Percentiles rank a stretch among this genome's conserved stretches.
phyloP scores from a whole-genome alignment of 2,888 invertebrate species.

The Allolobophora icterica region DNA sequence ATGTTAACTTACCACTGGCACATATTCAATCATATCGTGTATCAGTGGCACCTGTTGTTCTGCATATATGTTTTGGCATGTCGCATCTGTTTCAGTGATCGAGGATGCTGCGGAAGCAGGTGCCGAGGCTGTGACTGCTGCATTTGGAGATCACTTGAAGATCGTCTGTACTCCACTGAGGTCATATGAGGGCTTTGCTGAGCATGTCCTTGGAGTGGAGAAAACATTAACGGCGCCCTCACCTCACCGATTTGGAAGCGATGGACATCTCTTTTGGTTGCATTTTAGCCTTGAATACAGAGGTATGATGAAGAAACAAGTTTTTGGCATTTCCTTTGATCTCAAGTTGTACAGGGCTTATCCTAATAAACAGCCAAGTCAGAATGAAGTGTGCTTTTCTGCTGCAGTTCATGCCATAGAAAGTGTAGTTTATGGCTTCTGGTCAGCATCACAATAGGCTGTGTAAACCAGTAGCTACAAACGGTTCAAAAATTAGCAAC shows the following conservation, averaged over 20 bases:
- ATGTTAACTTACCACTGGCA: no score
- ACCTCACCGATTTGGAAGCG: slow-evolving; percentile 31
- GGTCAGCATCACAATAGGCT: no score
- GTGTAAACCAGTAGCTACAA: no score
- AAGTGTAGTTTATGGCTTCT: no score
- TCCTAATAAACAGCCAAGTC: no score
- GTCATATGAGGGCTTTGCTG: slow-evolving; percentile 37
- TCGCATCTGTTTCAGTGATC: slow-evolving; percentile 31
- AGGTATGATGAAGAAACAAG: slow-evolving; percentile 21
- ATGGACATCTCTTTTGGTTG: slow-evolving; percentile 39
- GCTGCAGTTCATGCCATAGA: no score
- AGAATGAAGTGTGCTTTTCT: no score
- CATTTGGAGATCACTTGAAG: slow-evolving; percentile 40
- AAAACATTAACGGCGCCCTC: slow-evolving; percentile 19
- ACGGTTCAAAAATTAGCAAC: no score
- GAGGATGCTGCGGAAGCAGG: slow-evolving; percentile 37
- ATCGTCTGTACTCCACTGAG: slow-evolving; percentile 37
- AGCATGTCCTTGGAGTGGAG: slow-evolving; percentile 41
- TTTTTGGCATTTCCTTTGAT: no score
- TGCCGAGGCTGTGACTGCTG: slow-evolving; percentile 33
- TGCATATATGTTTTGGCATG: background rate
- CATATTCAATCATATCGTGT: background rate
- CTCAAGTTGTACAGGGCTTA: no score
- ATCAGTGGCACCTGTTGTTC: background rate
- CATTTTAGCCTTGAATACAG: slow-evolving; percentile 34